Evolutionary conservation across 2,888 invertebrate genomes (phyloP), one percentile per base, ranked within the genome.

Genomic region (Agrochola circellaris): DNA sequence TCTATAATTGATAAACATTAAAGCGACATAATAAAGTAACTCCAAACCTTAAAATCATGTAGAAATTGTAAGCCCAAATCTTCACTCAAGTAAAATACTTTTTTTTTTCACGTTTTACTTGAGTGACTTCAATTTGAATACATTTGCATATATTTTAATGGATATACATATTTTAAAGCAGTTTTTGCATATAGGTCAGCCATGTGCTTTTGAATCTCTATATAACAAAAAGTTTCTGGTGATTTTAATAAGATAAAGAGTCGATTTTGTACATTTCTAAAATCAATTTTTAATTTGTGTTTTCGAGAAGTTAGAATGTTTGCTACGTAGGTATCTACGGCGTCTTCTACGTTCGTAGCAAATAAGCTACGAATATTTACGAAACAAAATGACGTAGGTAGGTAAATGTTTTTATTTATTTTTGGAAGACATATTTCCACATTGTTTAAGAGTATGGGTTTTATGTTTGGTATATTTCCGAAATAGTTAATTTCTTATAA

Each of bases 401-500:
- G 23, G 7, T 58, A 38, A 54, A 62, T 38, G 13, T 54, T 61
- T 45, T 17, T 23, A 1, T 61, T 79, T 67, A 68, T 62, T 67
- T 45, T 45, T 11, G n/a, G 30, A 58, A 65, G 4, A 26, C 17
- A 17, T 13, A 58, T 48, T n/a, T 26, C 20, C 5, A 51, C 38
- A 54, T 42, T 13, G 15, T 54, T n/a, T 60, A n/a, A 51, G n/a
- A 26, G 11, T 23, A 26, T 34, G 30, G 78, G 51, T n/a, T 68
- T 54, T 61, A 42, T 23, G 30, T 60, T 7, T n/a, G 1, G 20
- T 77, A 38, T 77, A 13, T 61, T 77, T 78, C 60, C 42, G 13
- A 61, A 66, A 42, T 45, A 30, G 15, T 48, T 38, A n/a, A 62
- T 30, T 56, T 48, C 15, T 20, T 62, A 23, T 20, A 11, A 7